A percentile compares a stretch with the other conserved stretches of the same genome.
Conservation (phyloP, 2,888 invertebrate species). For the Zelleria hepariella region DNA sequence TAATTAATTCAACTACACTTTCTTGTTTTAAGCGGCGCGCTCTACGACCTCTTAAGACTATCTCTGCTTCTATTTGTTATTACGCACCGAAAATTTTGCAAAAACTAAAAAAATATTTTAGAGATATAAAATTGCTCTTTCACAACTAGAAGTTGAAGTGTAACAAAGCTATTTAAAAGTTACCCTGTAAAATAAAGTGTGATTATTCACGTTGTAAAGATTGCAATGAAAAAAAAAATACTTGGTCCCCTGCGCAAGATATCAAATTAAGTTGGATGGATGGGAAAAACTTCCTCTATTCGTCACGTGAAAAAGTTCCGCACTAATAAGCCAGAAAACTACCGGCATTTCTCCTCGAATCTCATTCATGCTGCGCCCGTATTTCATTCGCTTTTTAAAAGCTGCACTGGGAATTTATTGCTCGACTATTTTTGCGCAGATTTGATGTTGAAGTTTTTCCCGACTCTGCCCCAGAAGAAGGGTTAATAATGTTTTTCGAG, state of each 20-base stretch:
- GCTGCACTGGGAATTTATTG: not conserved
- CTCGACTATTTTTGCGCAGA: not conserved
- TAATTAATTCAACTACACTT: not conserved
- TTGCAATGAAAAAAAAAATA: too few species aligned
- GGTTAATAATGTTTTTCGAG: too few species aligned
- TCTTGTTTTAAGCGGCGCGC: too few species aligned
- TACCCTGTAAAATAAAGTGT: too few species aligned
- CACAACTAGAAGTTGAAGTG: not conserved
- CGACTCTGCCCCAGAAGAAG: too few species aligned
- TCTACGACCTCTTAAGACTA: too few species aligned
- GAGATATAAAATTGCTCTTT: not conserved
- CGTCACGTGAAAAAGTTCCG: not conserved
- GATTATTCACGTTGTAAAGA: too few species aligned
- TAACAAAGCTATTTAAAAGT: too few species aligned
- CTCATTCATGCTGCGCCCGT: not conserved
- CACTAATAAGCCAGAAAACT: not conserved
- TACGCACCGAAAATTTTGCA: not conserved
- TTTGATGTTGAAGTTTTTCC: not conserved
- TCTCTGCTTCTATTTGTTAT: too few species aligned
- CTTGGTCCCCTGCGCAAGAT: too few species aligned
- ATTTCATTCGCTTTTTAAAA: not conserved
- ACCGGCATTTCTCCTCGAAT: not conserved
- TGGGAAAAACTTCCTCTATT: not conserved
- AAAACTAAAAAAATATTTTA: not conserved
- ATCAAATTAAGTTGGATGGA: not conserved